Base-by-base conservation (phyloP, 1,140 invertebrate genomes). In the Asbolus verrucosus region DNA sequence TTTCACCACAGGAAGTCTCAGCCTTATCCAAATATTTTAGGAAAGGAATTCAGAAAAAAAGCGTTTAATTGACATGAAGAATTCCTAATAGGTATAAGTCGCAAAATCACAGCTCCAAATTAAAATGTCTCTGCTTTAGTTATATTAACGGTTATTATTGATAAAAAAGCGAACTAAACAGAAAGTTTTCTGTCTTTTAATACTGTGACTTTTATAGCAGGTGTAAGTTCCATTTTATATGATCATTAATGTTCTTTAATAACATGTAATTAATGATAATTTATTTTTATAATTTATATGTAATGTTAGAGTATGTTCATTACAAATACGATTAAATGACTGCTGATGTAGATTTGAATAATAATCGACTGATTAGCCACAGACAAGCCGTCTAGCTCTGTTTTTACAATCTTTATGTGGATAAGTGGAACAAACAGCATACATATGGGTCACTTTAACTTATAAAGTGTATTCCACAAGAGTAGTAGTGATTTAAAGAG, bases 11-110 rank as follows among this genome's bases (percentile, higher is more conserved):
- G 46, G 46, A 54, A 54, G 21, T 54, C 46, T 24, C 46, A 31
- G 13, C 27, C 46, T 18, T 54, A n/a, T 27, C 11, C 46, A 54
- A 54, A 54, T 54, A 54, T 54, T 54, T 54, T n/a, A 27, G 21
- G 24, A 8, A 13, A 54, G 9, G 5, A 36, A 36, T n/a, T 36
- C 11, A 11, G 33, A 36, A 54, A 54, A 54, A 54, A 54, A 54
- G 46, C 46, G 21, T 54, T 54, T 54, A 54, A 54, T 54, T 54
- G 46, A 54, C 46, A 27, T 54, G 21, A 54, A 54, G 21, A 54
- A 54, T 54, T 54, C 46, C 21, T 27, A 54, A 54, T 54, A 24
- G 33, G 46, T 54, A n/a, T 16, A 14, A 14, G 46, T 54, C 21
- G 19, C 0, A 54, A 21, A 27, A 24, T 54, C 46, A 54, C 46